Conservation (phyloP, 1,140 invertebrate genomes). For the Propsilocerus akamusi region DNA sequence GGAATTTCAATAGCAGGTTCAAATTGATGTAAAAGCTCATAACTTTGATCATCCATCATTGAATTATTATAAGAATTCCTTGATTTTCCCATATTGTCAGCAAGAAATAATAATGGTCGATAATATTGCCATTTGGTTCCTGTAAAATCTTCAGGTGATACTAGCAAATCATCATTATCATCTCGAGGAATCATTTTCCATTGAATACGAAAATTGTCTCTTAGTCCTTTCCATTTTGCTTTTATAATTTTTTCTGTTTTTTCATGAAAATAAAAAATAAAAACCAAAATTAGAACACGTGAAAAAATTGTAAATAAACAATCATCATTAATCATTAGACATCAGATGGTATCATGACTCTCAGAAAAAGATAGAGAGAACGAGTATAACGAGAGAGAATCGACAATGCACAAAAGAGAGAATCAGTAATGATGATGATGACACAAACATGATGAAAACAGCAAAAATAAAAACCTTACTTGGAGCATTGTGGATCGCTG, state of each 20-base stretch:
- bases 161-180: conserved; percentile 19
- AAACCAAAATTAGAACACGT: neutral
- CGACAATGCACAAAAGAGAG: neutral
- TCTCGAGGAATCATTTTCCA: conserved; percentile 22
- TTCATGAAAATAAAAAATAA: neutral
- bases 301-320: conserved; percentile 3
- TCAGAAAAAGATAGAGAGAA: too few relatives aligned
- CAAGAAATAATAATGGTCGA: conserved; percentile 20
- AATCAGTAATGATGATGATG: neutral
- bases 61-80: neutral
- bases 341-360: too few relatives aligned
- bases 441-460: neutral
- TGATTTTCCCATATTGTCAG: conserved; percentile 12
- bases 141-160: conserved; percentile 20
- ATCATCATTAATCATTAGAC: too few relatives aligned
- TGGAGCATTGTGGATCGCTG: conserved; percentile 18
- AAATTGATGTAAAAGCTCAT: neutral
- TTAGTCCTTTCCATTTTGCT: conserved; percentile 24
- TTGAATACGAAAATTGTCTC: conserved; percentile 23
- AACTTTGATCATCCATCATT: neutral
- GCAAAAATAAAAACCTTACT: too few relatives aligned
- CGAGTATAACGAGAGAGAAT: neutral
- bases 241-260: conserved; percentile 13
- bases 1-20: conserved; percentile 3
- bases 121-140: conserved; percentile 22